phyloP scores from a whole-genome alignment of 2,113 vertebrate genomes.

The Fregetta grallaria region DNA sequence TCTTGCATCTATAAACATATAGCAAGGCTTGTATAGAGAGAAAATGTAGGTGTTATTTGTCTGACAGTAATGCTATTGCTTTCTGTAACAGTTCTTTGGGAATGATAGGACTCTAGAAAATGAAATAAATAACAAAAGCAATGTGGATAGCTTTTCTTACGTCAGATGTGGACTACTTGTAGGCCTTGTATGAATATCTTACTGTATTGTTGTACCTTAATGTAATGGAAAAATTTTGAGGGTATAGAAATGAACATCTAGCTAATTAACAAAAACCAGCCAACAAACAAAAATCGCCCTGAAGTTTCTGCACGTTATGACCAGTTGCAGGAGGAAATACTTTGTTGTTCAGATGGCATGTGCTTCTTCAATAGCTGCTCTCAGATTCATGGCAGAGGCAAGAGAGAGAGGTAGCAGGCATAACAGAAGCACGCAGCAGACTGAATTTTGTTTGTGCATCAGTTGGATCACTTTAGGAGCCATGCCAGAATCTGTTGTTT shows the following conservation, averaged over 20 bases:
- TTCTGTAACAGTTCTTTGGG: not conserved
- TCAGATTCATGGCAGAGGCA: not conserved
- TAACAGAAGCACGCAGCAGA: not conserved
- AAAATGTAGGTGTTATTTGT: not conserved
- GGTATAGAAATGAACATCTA: not conserved
- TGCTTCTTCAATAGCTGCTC: not conserved
- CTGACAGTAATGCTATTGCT: not conserved
- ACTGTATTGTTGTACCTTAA: not conserved
- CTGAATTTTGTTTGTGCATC: not conserved
- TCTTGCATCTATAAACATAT: not conserved
- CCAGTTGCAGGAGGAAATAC: not conserved
- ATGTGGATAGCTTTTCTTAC: not conserved
- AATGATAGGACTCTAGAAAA: not conserved
- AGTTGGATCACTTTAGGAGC: not conserved
- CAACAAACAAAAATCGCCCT: not conserved
- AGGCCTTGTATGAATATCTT: not conserved
- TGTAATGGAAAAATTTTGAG: not conserved
- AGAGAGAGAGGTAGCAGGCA: not conserved
- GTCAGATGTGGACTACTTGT: not conserved
- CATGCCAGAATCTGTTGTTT: not conserved
- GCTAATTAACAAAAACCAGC: not conserved
- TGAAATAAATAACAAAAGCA: not conserved
- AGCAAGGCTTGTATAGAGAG: not conserved
- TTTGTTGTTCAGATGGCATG: not conserved
- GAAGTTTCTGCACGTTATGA: not conserved